Evolutionary conservation across 2,888 invertebrate genomes (phyloP).

Genomic region (Meteorus cinctellus): DNA sequence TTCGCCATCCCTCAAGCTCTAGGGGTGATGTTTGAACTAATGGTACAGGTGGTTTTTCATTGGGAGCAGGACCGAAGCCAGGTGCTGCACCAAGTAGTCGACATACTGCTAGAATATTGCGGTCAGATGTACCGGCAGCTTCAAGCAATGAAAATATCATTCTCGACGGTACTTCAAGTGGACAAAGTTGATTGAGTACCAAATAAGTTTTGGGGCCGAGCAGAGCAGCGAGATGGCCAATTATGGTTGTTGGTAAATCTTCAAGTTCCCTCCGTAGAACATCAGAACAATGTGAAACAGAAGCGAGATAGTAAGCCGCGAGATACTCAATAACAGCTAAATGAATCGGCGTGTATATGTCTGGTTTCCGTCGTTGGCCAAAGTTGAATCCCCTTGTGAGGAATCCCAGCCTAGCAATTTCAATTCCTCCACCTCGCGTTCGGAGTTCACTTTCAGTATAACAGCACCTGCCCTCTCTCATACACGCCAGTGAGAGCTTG

Average conservation of each 20-base stretch:
- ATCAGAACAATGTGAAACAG: conserved; percentile 75
- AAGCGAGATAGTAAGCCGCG: conserved; percentile 77
- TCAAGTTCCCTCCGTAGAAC: conserved; percentile 75
- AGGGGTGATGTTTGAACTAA: conserved; percentile 73
- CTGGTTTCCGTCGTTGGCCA: conserved; percentile 72
- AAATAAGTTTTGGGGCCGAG: conserved; percentile 75
- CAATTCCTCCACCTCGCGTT: conserved; percentile 71
- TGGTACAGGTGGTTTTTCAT: conserved; percentile 64
- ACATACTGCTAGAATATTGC: conserved; percentile 75
- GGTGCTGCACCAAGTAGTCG: conserved; percentile 74
- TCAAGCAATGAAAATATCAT: conserved; percentile 75
- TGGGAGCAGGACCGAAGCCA: conserved; percentile 72
- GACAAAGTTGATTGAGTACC: conserved; percentile 74
- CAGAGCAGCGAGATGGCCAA: conserved; percentile 75
- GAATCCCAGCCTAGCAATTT: conserved; percentile 73
- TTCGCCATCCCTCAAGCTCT: conserved; percentile 75
- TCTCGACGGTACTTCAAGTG: conserved; percentile 75
- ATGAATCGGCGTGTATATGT: conserved; percentile 74
- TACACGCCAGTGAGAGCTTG: conserved; percentile 74
- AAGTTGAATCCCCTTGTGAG: conserved; percentile 71
- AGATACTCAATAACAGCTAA: conserved; percentile 75
- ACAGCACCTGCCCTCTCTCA: conserved; percentile 74
- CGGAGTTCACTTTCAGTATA: conserved; percentile 75
- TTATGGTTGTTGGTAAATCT: conserved; percentile 72
- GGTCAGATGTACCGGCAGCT: conserved; percentile 75